Evolutionary conservation across 64 coral and sea anemone genomes (phyloP).

Genomic region (Pocillopora verrucosa): DNA sequence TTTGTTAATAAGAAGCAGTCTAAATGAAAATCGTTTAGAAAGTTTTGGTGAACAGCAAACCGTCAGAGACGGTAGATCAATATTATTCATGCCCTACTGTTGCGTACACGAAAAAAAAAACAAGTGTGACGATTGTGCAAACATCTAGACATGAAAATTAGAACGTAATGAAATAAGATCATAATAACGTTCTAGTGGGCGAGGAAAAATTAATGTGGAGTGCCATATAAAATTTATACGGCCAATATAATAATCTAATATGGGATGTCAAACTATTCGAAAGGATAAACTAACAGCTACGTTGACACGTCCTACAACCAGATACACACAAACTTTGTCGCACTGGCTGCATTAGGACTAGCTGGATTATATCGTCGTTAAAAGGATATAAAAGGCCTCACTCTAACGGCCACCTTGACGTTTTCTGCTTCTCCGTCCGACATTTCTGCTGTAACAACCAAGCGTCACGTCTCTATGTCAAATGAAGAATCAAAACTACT

Average conservation of each 20-base stretch:
- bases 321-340: too few species aligned
- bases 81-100: too few species aligned
- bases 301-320: too few species aligned
- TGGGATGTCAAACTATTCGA: neutral
- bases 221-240: neutral
- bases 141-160: too few species aligned
- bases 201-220: neutral
- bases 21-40: too few species aligned
- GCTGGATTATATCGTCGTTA: neutral
- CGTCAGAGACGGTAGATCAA: too few species aligned
- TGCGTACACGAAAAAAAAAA: too few species aligned
- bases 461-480: neutral
- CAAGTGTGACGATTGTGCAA: too few species aligned
- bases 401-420: constrained; percentile 86
- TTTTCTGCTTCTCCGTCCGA: constrained; percentile 68
- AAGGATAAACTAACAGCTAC: neutral
- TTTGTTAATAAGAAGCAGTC: too few species aligned
- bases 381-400: constrained; percentile 98
- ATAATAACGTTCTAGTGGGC: neutral
- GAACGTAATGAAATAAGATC: too few species aligned
- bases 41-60: too few species aligned
- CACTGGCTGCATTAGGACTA: too few species aligned
- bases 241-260: neutral
- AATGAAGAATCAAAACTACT: neutral
- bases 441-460: constrained; percentile 19